Base-by-base conservation (phyloP, 2,888 invertebrate species). In the Acrocera orbiculus region DNA sequence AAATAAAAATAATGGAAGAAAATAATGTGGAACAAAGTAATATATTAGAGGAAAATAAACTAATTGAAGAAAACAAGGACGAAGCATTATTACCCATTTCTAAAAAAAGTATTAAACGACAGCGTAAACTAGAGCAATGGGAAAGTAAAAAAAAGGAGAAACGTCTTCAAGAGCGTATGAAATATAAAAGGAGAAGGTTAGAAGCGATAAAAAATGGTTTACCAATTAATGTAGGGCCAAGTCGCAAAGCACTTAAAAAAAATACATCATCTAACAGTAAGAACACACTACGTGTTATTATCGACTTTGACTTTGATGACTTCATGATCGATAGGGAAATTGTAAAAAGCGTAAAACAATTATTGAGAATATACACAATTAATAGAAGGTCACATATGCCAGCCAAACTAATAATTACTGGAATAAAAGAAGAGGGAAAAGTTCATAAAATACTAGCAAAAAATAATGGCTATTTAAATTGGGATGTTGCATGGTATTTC, bases 221-320 rank as follows among this genome's bases (percentile, higher is more conserved):
- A 34, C 69, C 75, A 37, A 50, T 76, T 23, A 46, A 47, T 5
- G 42, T 37, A 4, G 82, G 82, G 0, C 86, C 86, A 0, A 77
- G 76, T 24, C 70, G 89, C 37, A 89, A 86, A 59, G 67, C 70
- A 37, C 56, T 90, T 9, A 89, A 87, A 58, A 65, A 64, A 47
- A 71, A 71, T 54, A 78, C 69, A 50, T 70, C 78, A 64, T 68
- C 69, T 27, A 66, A 70, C 41, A 62, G 65, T 32, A 78, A 76
- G 51, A 75, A 72, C 58, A 67, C 73, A 34, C 7, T 29, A 17
- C 67, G 67, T 34, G 66, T 95, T 11, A 79, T 78, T 11, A 73
- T 96, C 43, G 95, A 96, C 54, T 71, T 92, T 50, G 83, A 86
- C 50, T 93, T 89, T 56, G 89, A 90, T 52, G 67, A 83, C 42